Evolutionary conservation across 2,888 invertebrate genomes (phyloP), one percentile per base, ranked within the genome.

Genomic region (Halictus quadricinctus): DNA sequence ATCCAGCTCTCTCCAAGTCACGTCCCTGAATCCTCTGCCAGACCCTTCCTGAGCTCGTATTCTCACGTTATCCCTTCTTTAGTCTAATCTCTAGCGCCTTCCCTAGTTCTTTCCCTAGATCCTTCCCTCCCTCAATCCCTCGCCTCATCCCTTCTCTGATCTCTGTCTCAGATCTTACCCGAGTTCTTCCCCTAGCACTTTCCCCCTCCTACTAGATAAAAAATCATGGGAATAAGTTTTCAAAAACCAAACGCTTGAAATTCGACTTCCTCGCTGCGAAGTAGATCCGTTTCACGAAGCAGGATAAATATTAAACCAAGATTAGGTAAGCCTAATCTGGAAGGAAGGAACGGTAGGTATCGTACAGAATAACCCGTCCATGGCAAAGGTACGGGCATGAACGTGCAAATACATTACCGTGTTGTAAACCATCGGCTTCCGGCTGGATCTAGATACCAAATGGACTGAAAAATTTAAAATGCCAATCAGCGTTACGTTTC

Each of bases 391-490:
- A n/a, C 72, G 72, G 43, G 60, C 75, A 58, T 25, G 73, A 60
- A 76, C 80, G 80, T 70, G 80, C 48, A 86, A 82, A 82, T 60
- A 78, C 72, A 79, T 79, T 83, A 83, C 80, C 58, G 46, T 46
- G 46, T 76, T 72, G 76, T 80, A 85, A 86, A 86, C 81, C 86
- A 84, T 84, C 82, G 74, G 73, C 75, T 74, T 50, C 72, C 64
- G 78, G 58, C 72, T 75, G 84, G 64, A 86, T 82, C 86, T 84
- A 84, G 86, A 81, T 88, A 90, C 83, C 90, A 92, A 93, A 94
- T 92, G 93, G 91, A 86, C 89, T 92, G 92, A 89, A 91, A 93
- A 94, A 94, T 94, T 93, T 93, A 92, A 92, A 93, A 92, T 90
- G 91, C 93, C 93, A 93, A 93, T 94, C 93, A 93, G 91, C 88